A percentile compares a stretch with the other conserved stretches of the same genome.
Evolutionary conservation across 2,888 invertebrate genomes (phyloP).

Genomic region (Stenolophus ochropezus): DNA sequence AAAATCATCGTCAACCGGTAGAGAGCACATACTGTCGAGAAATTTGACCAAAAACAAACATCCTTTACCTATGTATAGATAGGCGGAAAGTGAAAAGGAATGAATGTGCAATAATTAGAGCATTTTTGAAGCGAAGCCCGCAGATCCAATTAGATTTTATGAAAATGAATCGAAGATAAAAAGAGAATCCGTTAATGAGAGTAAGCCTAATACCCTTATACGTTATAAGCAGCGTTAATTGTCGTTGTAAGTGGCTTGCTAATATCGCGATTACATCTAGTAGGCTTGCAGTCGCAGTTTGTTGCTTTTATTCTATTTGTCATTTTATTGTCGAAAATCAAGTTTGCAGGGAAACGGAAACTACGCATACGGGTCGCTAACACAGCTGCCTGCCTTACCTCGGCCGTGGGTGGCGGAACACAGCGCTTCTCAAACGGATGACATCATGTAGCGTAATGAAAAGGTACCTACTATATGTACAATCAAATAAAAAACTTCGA

Average conservation of each 20-base stretch:
- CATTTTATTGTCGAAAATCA: conserved; percentile 60
- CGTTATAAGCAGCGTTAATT: conserved; percentile 25
- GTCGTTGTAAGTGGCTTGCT: conserved; percentile 15
- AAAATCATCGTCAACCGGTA: too few species aligned
- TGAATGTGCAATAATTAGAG: neutral
- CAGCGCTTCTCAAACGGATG: conserved; percentile 17
- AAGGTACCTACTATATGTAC: too few species aligned
- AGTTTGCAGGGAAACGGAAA: conserved; percentile 59
- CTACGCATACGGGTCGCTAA: conserved; percentile 51
- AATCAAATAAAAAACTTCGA: too few species aligned
- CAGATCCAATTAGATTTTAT: neutral
- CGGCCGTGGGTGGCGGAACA: conserved; percentile 53
- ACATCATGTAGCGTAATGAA: neutral
- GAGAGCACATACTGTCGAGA: too few species aligned
- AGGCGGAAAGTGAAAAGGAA: too few species aligned
- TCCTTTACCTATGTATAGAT: too few species aligned
- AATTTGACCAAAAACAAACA: too few species aligned
- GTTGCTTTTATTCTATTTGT: conserved; percentile 37
- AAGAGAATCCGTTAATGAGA: conserved; percentile 29
- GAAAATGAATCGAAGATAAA: neutral
- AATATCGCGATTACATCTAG: conserved; percentile 19
- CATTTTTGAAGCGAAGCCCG: neutral
- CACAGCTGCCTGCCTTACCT: conserved; percentile 59
- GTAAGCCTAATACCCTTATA: conserved; percentile 30
- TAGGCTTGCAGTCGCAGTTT: conserved; percentile 1